Percentiles rank a stretch among this genome's conserved stretches.
Evolutionary conservation across 2,888 invertebrate genomes (phyloP).

Genomic region (Esperia sulphurella): DNA sequence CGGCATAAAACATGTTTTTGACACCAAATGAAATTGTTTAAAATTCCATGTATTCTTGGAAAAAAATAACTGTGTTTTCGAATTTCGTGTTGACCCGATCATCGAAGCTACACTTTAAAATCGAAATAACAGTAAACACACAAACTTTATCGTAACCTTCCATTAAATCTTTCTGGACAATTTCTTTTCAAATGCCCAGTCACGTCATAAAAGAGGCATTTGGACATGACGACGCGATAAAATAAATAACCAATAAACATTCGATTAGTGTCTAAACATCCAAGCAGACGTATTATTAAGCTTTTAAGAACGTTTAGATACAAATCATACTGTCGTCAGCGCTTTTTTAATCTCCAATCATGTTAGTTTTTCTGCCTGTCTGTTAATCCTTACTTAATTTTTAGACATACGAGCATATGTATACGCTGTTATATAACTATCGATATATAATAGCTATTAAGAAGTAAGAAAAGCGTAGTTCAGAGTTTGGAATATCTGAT

Average conservation of each 20-base stretch:
- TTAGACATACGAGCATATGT: no score
- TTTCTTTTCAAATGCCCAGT: conserved; percentile 28
- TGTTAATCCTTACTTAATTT: conserved; percentile 16
- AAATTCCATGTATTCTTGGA: neutral
- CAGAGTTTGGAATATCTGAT: no score
- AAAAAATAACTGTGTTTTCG: neutral
- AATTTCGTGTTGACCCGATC: neutral
- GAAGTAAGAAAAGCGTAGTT: no score
- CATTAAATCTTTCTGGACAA: conserved; percentile 30
- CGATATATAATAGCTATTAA: no score
- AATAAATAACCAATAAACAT: conserved; percentile 35
- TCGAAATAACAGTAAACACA: conserved; percentile 34
- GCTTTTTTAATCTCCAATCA: conserved; percentile 20
- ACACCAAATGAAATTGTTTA: neutral
- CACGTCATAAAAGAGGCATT: conserved; percentile 27
- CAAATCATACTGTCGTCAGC: conserved; percentile 31
- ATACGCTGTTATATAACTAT: conserved; percentile 5
- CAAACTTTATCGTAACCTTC: conserved; percentile 30
- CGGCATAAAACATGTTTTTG: conserved; percentile 11
- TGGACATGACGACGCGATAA: conserved; percentile 38
- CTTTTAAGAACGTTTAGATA: conserved; percentile 55
- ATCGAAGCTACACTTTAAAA: neutral
- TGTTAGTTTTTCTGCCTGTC: conserved; percentile 20
- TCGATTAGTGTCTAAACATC: conserved; percentile 34
- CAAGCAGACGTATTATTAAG: conserved; percentile 42